Base-by-base conservation (phyloP, 2,888 invertebrate genomes). In the Mesoligia furuncula region DNA sequence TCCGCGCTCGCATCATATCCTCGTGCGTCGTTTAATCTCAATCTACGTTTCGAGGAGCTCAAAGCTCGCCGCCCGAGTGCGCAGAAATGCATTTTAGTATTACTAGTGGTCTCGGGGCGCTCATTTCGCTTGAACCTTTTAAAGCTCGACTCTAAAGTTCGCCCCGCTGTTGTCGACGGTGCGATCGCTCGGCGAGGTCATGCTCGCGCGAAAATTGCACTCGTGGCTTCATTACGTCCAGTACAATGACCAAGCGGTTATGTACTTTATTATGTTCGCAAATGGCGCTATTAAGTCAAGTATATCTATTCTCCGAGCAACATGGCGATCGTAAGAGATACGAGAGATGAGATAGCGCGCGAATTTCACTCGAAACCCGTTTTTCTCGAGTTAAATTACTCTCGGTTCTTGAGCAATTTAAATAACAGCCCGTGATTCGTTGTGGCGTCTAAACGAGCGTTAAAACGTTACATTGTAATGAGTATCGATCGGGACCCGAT, bases 11-110 rank as follows among this genome's bases (percentile, higher is more conserved):
- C 81, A 69, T 80, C 73, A 85, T 74, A 90, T 78, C 91, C 78
- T 86, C 80, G 69, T 87, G 90, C 75, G 81, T 66, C 74, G 68
- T 82, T 88, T 90, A 91, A 90, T 94, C 94, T 93, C 90, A 91
- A 95, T 95, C 94, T 95, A 90, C 90, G 91, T 91, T 91, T 90
- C 86, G 86, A 81, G 90, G 84, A 87, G 91, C 90, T 93, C 95
- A 95, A 95, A 95, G 95, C 93, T 90, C 90, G 91, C 95, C 95
- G 94, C 93, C 90, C 78, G 90, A 92, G 91, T 91, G 93, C 91
- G 90, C 93, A 90, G 92, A 93, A 93, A 94, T 94, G 95, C 94
- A 95, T 94, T 94, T 94, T 91, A 94, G 94, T 93, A 92, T 93
- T 91, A 90, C 90, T 89, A 92, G 93, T 88, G 91, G 92, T 93